Evolutionary conservation across 1,140 invertebrate species (phyloP).

Genomic region (Lutraria rhynchaena): DNA sequence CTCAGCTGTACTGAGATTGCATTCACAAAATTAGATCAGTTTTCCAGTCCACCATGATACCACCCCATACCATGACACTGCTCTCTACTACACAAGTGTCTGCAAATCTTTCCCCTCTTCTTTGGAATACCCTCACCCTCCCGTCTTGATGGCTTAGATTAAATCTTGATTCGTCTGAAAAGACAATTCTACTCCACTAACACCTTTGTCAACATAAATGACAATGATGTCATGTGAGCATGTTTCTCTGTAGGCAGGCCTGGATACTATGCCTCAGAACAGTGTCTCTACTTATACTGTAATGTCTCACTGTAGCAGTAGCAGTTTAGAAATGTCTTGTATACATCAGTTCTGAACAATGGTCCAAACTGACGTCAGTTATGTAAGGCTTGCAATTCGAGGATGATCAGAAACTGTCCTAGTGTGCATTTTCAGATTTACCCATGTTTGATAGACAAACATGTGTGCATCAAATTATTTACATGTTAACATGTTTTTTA

Average conservation of each 20-base stretch:
- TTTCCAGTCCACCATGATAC: conserved; percentile 18
- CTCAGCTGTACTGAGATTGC: conserved; percentile 10
- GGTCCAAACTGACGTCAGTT: conserved; percentile 11
- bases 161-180: too few species aligned
- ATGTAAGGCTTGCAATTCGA: conserved; percentile 11
- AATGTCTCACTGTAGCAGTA: conserved; percentile 10
- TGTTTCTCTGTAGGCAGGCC: conserved; percentile 7
- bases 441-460: too few species aligned
- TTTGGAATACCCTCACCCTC: conserved; percentile 19
- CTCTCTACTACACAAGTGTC: conserved; percentile 35
- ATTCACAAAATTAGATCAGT: conserved; percentile 17
- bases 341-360: conserved; percentile 14
- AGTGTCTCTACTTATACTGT: conserved; percentile 28
- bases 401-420: conserved; percentile 13
- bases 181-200: conserved; percentile 18
- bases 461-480: too few species aligned
- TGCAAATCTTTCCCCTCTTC: conserved; percentile 31
- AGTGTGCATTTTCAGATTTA: too few species aligned
- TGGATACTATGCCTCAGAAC: conserved; percentile 5
- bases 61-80: conserved; percentile 15
- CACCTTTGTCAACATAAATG: conserved; percentile 4
- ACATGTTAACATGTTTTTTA: too few species aligned
- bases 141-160: conserved; percentile 6
- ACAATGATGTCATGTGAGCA: conserved; percentile 11
- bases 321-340: conserved; percentile 17